Evolutionary conservation across 30 jellyfish, hydroid and myxozoan genomes (phyloP).

Genomic region (Turritopsis rubra): DNA sequence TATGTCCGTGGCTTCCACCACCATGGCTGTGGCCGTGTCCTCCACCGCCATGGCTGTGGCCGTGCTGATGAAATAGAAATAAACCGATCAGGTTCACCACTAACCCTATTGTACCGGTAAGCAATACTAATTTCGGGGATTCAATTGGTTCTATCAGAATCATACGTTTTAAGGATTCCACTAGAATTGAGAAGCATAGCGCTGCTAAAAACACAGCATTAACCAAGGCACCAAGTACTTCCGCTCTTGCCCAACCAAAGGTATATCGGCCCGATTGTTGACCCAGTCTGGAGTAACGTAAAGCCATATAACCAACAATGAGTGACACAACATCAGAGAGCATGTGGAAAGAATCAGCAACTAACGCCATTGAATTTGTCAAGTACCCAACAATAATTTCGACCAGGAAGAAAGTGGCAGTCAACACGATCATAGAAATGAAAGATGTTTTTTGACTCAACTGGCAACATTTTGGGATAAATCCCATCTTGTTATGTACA

Average conservation of each 20-base stretch:
- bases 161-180: constrained; percentile 77
- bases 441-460: constrained; percentile 83
- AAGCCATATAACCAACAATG: constrained; percentile 85
- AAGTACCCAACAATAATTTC: constrained; percentile 90
- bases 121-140: constrained; percentile 55
- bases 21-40: constrained; percentile 66
- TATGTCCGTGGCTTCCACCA: constrained; percentile 29
- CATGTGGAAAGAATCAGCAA: constrained; percentile 99
- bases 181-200: constrained; percentile 80
- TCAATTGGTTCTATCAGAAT: constrained; percentile 75
- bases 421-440: constrained; percentile 83
- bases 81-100: constrained; percentile 85
- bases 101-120: constrained; percentile 76
- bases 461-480: constrained; percentile 28
- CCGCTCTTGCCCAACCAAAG: constrained; percentile 98
- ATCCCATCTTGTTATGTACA: not conserved
- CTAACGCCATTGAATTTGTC: constrained; percentile 98
- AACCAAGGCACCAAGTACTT: constrained; percentile 93
- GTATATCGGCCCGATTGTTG: constrained; percentile 83
- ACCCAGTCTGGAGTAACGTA: constrained; percentile 64
- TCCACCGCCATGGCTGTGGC: constrained; percentile 77
- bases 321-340: constrained; percentile 95
- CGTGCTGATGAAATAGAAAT: constrained; percentile 93
- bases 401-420: constrained; percentile 76
- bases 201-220: constrained; percentile 97